Evolutionary conservation across 2,113 vertebrate species (phyloP).

Genomic region (Phyllopteryx taeniolatus): DNA sequence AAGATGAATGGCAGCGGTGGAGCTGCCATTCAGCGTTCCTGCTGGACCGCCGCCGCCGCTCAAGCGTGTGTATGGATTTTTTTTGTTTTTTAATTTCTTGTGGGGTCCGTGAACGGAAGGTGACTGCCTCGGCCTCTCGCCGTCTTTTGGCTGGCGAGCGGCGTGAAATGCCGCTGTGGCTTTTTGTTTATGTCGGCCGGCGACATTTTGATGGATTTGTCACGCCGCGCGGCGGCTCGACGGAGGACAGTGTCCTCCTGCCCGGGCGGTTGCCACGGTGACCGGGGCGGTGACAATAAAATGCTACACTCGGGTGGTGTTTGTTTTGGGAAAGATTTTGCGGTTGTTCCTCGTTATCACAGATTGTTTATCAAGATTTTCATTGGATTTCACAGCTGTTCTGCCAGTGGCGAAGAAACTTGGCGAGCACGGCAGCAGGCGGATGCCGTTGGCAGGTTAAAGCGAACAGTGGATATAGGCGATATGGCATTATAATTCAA

Average conservation of each 20-base stretch:
- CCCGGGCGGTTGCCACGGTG: constrained; percentile 14
- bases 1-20: constrained; percentile 9
- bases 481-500: too few species aligned
- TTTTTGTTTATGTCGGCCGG: constrained; percentile 17
- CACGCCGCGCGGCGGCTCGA: constrained; percentile 20
- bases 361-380: neutral
- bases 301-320: neutral
- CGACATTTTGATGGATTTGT: constrained; percentile 57
- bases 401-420: neutral
- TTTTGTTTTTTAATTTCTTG: constrained; percentile 5
- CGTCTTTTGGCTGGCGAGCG: constrained; percentile 10
- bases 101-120: constrained; percentile 27
- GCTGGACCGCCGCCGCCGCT: constrained; percentile 15
- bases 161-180: constrained; percentile 31
- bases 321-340: neutral
- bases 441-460: neutral
- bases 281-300: neutral
- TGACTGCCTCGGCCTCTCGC: constrained; percentile 14
- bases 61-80: constrained; percentile 18
- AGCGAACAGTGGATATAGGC: too few species aligned
- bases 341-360: constrained; percentile 13
- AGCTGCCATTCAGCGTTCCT: neutral
- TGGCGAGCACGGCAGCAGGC: neutral
- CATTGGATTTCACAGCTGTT: neutral
- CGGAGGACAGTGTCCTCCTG: neutral